These are phyloP conservation scores for Gobio gobio DNA, from an alignment of 2,113 vertebrate species.

Conservation along the genomic window DNA sequence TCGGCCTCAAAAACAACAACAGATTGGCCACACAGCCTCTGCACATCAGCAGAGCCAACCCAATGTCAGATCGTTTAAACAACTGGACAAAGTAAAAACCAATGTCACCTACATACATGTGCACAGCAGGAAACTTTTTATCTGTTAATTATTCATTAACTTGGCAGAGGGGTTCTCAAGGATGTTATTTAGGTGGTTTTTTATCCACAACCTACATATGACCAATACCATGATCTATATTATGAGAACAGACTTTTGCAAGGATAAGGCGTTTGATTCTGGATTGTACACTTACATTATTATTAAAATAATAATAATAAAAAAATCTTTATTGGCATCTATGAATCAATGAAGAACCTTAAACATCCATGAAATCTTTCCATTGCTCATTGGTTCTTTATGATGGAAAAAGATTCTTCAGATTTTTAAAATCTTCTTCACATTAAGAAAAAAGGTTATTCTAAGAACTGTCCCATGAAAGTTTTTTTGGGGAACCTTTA, in stretches of 20 bases:
- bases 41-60: constrained; percentile 25
- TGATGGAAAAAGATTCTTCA: too few species aligned
- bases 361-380: too few species aligned
- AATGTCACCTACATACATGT: constrained; percentile 46
- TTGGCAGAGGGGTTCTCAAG: neutral
- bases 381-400: too few species aligned
- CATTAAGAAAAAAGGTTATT: too few species aligned
- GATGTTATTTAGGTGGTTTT: constrained; percentile 14
- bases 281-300: too few species aligned
- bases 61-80: constrained; percentile 47
- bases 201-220: neutral
- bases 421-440: too few species aligned
- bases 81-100: constrained; percentile 23
- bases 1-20: constrained; percentile 45
- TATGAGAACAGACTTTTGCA: neutral
- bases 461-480: too few species aligned
- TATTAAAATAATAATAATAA: too few species aligned
- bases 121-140: constrained; percentile 10
- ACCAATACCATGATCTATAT: neutral
- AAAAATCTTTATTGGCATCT: too few species aligned
- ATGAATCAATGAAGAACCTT: too few species aligned
- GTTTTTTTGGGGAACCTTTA: too few species aligned
- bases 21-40: constrained; percentile 31
- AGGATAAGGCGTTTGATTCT: neutral
- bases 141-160: constrained; percentile 7